These are phyloP conservation scores for Salvelinus fontinalis DNA, from an alignment of 2,113 vertebrate species.

Conservation along the genomic window DNA sequence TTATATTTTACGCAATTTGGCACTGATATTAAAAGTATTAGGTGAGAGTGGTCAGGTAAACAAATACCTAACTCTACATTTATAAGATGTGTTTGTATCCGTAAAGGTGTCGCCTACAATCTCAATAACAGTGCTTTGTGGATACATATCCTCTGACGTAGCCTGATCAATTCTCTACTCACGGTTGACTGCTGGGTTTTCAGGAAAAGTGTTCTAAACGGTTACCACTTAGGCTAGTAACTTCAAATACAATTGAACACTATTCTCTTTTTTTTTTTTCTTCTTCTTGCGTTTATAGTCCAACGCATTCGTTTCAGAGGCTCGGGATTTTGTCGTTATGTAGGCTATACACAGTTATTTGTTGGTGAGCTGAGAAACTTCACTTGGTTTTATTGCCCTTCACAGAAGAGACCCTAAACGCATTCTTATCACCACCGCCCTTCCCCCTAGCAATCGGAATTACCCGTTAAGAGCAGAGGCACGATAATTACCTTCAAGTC, in stretches of 20 bases:
- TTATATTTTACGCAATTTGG: no score
- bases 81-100: no score
- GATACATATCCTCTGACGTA: neutral
- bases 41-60: no score
- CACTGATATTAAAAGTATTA: no score
- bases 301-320: neutral
- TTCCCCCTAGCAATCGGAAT: constrained; percentile 37
- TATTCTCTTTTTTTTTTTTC: no score
- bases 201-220: neutral
- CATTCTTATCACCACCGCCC: constrained; percentile 69
- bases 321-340: neutral
- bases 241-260: neutral
- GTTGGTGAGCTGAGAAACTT: constrained; percentile 69
- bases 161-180: neutral
- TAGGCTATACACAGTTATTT: constrained; percentile 33
- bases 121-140: no score
- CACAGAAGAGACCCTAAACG: constrained; percentile 71
- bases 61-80: no score
- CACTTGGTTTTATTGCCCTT: constrained; percentile 73
- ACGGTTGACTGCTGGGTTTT: neutral
- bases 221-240: neutral
- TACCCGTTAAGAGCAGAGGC: constrained; percentile 45
- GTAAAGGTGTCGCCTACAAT: no score
- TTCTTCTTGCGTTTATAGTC: neutral
- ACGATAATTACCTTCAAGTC: constrained; percentile 51